Base-by-base conservation (phyloP, 2,797 vertebrate species). In the Myotis daubentonii region DNA sequence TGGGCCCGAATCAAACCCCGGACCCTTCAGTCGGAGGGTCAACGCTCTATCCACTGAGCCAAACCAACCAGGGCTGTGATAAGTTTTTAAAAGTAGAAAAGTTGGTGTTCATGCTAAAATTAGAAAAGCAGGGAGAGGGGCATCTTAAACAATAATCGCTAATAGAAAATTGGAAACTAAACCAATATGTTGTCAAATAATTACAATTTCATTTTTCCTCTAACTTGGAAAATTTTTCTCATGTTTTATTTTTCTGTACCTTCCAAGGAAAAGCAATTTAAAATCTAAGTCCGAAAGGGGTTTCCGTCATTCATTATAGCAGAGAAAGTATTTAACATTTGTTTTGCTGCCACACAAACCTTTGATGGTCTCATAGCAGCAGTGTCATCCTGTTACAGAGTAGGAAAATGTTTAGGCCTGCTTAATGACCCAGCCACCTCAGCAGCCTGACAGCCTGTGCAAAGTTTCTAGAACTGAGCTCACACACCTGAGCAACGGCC, bases 101-200 rank as follows among this genome's bases (percentile, higher is more conserved):
- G 44, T 70, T 70, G n/a, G 0, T 79, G 19, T 70, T 60, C 57
- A 47, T 68, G 16, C 23, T 83, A 71, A 94, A 92, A 66, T 16
- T 33, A 44, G 71, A 85, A 86, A 30, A 19, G 10, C 9, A 83
- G 5, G 3, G 30, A 16, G 36, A 79, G 15, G n/a, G 8, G 5
- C 17, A 68, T 76, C 20, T 55, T 47, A 78, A 70, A 8, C 28
- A 74, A 90, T 44, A 57, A 75, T 68, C 5, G 1, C 28, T 62
- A 19, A 36, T 80, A 94, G 55, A 28, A 15, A 70, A 49, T 76
- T 94, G 41, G 44, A 94, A 87, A 76, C 62, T 86, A 74, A 81
- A 74, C 2, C 15, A 91, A 3, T 44, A 87, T 22, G 12, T 80
- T 94, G 84, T 93, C 55, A 87, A 92, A 33, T 82, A 80, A 86